Evolutionary conservation across 2,113 vertebrate genomes (phyloP).

Genomic region (Cromileptes altivelis): DNA sequence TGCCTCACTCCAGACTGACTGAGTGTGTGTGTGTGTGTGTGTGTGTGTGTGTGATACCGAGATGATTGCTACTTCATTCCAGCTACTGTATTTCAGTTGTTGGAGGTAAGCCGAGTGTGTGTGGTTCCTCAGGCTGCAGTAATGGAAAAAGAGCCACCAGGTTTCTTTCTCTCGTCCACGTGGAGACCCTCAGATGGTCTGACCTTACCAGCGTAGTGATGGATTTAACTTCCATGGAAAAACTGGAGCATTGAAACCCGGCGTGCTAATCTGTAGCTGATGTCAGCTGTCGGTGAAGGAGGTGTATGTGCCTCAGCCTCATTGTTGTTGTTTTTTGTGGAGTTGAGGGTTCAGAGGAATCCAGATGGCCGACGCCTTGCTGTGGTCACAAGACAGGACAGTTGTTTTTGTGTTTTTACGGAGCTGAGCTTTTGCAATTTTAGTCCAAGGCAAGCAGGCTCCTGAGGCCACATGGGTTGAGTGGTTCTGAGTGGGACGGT

Average conservation of each 20-base stretch:
- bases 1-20: constrained; percentile 36
- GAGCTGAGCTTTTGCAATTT: constrained; percentile 51
- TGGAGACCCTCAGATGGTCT: constrained; percentile 57
- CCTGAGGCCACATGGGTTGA: constrained; percentile 51
- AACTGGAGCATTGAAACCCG: constrained; percentile 29
- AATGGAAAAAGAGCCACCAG: constrained; percentile 75
- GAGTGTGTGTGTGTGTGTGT: background rate
- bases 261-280: constrained; percentile 32
- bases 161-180: constrained; percentile 53
- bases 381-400: constrained; percentile 64
- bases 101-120: constrained; percentile 68
- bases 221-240: constrained; percentile 63
- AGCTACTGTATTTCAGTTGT: constrained; percentile 70
- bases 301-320: constrained; percentile 34
- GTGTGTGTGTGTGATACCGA: constrained; percentile 45
- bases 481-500: constrained; percentile 31
- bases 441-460: constrained; percentile 48
- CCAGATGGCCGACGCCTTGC: constrained; percentile 68
- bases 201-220: constrained; percentile 45
- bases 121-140: constrained; percentile 72
- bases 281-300: constrained; percentile 25
- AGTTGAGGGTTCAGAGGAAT: constrained; percentile 63
- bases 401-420: constrained; percentile 68
- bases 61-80: constrained; percentile 65
- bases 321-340: constrained; percentile 52